Evolutionary conservation across 1,140 invertebrate species (phyloP).

Genomic region (Hypsibius dujardini): DNA sequence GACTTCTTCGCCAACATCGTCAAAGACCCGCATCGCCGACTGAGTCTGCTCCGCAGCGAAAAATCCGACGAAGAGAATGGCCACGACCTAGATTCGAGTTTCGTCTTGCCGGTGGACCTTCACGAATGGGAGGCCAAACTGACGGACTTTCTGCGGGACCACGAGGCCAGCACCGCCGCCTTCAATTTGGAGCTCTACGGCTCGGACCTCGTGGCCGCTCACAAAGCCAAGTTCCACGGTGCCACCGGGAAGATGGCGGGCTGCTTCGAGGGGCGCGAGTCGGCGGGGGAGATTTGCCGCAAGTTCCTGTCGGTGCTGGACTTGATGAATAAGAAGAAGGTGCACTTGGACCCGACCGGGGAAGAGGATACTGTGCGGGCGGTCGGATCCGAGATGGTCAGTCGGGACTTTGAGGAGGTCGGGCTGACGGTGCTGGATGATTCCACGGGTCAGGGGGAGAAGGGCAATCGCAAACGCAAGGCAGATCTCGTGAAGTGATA

Average conservation of each 20-base stretch:
- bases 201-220: background rate
- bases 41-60: background rate
- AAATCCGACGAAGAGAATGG: background rate
- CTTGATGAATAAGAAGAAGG: background rate
- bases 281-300: background rate
- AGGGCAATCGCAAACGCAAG: no score
- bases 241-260: background rate
- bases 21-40: background rate
- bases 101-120: background rate
- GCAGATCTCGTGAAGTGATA: no score
- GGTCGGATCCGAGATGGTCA: background rate
- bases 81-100: background rate
- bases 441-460: no score
- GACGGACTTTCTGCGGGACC: background rate
- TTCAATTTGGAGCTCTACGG: background rate
- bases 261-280: background rate
- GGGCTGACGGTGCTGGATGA: background rate
- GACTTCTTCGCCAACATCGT: background rate
- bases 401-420: background rate
- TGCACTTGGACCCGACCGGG: background rate
- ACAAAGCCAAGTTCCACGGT: background rate
- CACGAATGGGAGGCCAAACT: conserved; percentile 1
- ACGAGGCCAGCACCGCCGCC: background rate
- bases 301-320: conserved; percentile 6
- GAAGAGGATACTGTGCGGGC: background rate